These are phyloP conservation scores for Hyles vespertilio DNA, from an alignment of 1,140 invertebrate species.

Conservation along the genomic window DNA sequence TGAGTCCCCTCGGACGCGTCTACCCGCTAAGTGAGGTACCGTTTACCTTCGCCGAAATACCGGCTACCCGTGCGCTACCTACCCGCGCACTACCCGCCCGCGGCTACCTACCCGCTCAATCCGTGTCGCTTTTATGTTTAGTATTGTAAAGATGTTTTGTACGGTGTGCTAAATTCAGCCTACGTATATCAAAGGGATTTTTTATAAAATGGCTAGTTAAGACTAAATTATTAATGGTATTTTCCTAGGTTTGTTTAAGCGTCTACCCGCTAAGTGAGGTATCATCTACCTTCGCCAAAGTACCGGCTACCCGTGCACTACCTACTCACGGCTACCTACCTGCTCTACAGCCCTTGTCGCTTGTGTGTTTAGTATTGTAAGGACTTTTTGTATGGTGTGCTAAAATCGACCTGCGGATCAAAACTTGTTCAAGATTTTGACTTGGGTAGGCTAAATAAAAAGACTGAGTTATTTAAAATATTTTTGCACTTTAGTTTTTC, in stretches of 20 bases:
- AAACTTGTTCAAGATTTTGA: no score
- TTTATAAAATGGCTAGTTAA: no score
- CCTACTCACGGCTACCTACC: no score
- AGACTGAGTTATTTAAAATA: no score
- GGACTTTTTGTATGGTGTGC: neutral
- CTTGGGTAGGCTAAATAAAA: no score
- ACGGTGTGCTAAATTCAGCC: neutral
- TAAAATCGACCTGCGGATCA: no score
- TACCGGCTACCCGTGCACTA: neutral
- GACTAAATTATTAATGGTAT: no score
- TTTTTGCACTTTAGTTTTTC: no score
- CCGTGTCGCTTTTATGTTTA: neutral
- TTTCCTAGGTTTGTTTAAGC: constrained; percentile 8
- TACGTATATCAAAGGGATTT: no score
- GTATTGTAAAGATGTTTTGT: neutral
- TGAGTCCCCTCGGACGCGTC: constrained; percentile 51
- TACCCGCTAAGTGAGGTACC: constrained; percentile 59
- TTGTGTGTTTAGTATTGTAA: neutral
- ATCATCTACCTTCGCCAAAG: constrained; percentile 17
- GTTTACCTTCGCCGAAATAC: neutral
- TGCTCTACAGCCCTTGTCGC: neutral
- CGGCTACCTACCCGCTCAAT: neutral
- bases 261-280: constrained; percentile 55
- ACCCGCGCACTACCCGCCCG: no score
- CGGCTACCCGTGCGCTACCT: neutral